These are phyloP conservation scores for Neomorphus geoffroyi DNA, from an alignment of 2,797 vertebrate species.

Conservation along the genomic window DNA sequence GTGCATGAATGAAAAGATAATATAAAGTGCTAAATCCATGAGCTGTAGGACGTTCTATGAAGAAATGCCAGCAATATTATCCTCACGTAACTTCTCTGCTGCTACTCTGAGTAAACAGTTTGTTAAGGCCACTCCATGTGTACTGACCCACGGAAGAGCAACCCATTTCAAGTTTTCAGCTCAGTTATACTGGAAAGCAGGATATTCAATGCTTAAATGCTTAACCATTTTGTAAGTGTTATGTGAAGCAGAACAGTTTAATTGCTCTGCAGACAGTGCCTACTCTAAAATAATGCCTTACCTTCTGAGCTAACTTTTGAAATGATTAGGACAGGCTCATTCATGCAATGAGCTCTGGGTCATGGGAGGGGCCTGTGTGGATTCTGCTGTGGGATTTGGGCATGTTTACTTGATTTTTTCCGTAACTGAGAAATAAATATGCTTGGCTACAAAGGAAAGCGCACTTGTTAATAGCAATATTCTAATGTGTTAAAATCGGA, in stretches of 20 bases:
- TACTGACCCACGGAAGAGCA: neutral
- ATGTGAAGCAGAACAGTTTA: constrained; percentile 55
- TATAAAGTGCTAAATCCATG: neutral
- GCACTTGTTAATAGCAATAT: neutral
- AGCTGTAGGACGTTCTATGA: neutral
- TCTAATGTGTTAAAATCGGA: neutral
- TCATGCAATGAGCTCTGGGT: neutral
- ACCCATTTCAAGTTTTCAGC: neutral
- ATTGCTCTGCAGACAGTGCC: constrained; percentile 12
- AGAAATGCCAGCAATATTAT: neutral
- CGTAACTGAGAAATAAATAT: neutral
- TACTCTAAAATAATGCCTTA: neutral
- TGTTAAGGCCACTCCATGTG: neutral
- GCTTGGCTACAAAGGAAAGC: neutral
- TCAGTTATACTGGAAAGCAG: neutral
- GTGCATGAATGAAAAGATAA: neutral
- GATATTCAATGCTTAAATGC: neutral
- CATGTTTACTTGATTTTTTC: neutral
- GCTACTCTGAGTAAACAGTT: neutral
- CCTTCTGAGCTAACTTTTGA: constrained; percentile 42
- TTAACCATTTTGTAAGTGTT: constrained; percentile 41
- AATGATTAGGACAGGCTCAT: neutral
- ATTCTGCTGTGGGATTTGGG: neutral
- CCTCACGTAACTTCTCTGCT: neutral
- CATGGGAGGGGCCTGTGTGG: neutral